These are phyloP conservation scores for Acrocephalus kingi DNA, from an alignment of 2,113 vertebrate genomes.

Conservation along the genomic window DNA sequence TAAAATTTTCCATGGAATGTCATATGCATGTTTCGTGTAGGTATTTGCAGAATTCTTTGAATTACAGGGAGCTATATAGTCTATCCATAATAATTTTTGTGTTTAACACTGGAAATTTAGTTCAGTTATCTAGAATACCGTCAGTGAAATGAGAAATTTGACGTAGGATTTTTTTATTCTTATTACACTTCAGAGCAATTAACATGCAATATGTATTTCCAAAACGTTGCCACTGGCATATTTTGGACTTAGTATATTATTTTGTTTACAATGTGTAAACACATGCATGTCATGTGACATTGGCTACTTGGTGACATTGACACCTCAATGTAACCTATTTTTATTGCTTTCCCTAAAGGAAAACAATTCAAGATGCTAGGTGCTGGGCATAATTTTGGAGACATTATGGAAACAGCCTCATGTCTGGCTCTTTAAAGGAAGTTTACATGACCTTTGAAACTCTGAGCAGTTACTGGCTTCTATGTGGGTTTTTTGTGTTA, in stretches of 20 bases:
- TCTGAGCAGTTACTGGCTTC: not conserved
- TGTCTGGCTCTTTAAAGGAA: not conserved
- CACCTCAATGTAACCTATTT: not conserved
- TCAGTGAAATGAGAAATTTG: not conserved
- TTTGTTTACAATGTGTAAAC: not conserved
- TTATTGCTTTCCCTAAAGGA: not conserved
- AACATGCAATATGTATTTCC: not conserved
- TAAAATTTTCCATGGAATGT: not conserved
- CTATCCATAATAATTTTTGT: not conserved
- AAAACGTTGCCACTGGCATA: not conserved
- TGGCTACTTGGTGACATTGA: not conserved
- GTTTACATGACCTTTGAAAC: not conserved
- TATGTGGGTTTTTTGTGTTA: not conserved
- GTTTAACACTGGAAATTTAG: not conserved
- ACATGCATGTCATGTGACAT: not conserved
- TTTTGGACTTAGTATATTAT: not conserved
- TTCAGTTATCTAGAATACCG: not conserved
- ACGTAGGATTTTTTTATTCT: not conserved
- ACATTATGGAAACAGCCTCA: not conserved
- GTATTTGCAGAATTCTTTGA: not conserved
- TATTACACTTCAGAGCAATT: not conserved
- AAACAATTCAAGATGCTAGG: not conserved
- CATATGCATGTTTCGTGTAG: rapidly evolving
- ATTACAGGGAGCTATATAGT: not conserved
- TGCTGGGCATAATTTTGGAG: not conserved